These are phyloP conservation scores for Danionella dracula DNA, from an alignment of 2,797 vertebrate genomes.

Conservation along the genomic window DNA sequence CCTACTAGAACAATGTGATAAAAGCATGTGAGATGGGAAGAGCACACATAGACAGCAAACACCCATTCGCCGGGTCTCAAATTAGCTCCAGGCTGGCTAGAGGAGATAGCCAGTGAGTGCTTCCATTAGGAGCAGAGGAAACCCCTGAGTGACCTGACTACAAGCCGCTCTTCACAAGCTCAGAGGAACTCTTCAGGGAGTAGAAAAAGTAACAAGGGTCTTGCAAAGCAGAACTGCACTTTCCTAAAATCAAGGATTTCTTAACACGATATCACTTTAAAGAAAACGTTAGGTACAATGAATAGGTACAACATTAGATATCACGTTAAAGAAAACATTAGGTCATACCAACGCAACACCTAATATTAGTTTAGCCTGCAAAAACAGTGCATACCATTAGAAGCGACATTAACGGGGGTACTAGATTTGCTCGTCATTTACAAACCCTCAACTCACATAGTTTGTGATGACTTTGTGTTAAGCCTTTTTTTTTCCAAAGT, in stretches of 20 bases:
- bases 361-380: no score
- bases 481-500: no score
- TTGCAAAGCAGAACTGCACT: background rate
- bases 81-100: constrained; percentile 33
- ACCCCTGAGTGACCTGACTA: constrained; percentile 4
- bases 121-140: constrained; percentile 33
- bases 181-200: background rate
- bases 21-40: constrained; percentile 19
- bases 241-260: background rate
- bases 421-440: no score
- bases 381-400: no score
- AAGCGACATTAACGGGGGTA: no score
- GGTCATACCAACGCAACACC: no score
- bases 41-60: constrained; percentile 2
- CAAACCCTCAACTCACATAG: no score
- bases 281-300: no score
- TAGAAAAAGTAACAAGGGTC: background rate
- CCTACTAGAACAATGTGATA: constrained; percentile 33
- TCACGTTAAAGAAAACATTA: no score
- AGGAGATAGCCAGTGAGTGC: constrained; percentile 34
- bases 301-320: background rate
- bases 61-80: constrained; percentile 29
- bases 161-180: background rate
- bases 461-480: no score
- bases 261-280: no score